Evolutionary conservation across 2,797 vertebrate genomes (phyloP).

Genomic region (Scolopax bukidnonensis): DNA sequence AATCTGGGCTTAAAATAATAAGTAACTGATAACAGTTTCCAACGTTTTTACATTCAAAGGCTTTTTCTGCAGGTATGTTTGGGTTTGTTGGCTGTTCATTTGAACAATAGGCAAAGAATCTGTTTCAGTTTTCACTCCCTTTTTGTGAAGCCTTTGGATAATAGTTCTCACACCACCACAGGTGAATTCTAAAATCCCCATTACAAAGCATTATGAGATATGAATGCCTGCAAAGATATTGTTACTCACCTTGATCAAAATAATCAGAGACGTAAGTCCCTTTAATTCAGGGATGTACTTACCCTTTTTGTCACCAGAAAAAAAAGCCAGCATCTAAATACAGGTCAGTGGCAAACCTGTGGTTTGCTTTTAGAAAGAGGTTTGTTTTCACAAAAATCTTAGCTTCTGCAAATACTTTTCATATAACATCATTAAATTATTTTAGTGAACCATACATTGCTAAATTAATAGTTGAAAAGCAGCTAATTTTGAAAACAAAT

Average conservation of each 20-base stretch:
- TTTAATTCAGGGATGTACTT: not conserved
- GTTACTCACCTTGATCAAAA: not conserved
- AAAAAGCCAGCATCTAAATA: not conserved
- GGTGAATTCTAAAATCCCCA: not conserved
- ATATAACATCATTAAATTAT: not conserved
- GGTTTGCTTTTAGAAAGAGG: not conserved
- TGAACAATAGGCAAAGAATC: not conserved
- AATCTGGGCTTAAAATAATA: not conserved
- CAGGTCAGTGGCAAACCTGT: not conserved
- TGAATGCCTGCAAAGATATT: not conserved
- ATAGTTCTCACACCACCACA: not conserved
- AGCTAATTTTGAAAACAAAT: not conserved
- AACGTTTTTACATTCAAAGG: not conserved
- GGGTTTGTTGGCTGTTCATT: not conserved
- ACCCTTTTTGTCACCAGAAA: not conserved
- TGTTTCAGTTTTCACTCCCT: not conserved
- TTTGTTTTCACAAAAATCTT: not conserved
- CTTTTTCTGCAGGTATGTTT: rapidly evolving
- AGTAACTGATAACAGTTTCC: not conserved
- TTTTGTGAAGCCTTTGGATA: not conserved
- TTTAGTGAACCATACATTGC: not conserved
- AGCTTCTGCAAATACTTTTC: not conserved
- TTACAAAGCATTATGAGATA: not conserved
- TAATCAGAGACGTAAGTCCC: not conserved
- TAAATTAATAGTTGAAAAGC: not conserved